Base-by-base conservation (phyloP, 2,888 invertebrate genomes). In the Trichopria drosophilae region DNA sequence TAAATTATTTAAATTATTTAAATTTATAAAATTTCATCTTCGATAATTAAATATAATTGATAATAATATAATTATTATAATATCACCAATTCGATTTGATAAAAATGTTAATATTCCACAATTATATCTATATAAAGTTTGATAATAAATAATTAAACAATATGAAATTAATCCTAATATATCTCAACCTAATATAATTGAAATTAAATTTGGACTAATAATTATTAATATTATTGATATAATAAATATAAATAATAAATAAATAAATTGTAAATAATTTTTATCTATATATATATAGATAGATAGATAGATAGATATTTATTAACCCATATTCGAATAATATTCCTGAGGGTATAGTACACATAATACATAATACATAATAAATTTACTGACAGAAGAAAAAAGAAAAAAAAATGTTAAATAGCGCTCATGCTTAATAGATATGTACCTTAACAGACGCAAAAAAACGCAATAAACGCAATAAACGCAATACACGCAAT, bases 181-280 rank as follows among this genome's bases (percentile, higher is more conserved):
- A 82, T 87, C 86, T 57, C 86, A 87, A 0, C 86, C 85, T 70
- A 87, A 78, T 73, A 87, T 79, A 80, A 87, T 82, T 73, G 82
- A 82, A 78, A 86, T 78, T 76, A 86, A 78, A 80, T 84, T 85
- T 55, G 84, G 84, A 1, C 82, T 82, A 77, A 84, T 78, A 82
- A 86, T 83, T 77, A 86, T 78, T 68, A 84, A 76, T 66, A 84
- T 77, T 77, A 86, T 86, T 4, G 84, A 85, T 59, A 81, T 65
- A 50, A 86, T 80, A 83, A 87, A 85, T 72, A 84, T 75, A 66
- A 83, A 73, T 46, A 86, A 80, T 72, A 85, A 77, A 65, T 80
- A 72, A 79, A 83, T 80, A 83, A 87, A 87, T 2, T 84, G 84
- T 72, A 76, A 76, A 65, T 81, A 77, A 79, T 79, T 79, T 64